A percentile compares a stretch with the other conserved stretches of the same genome.
Conservation (phyloP, 2,797 vertebrate species). For the Oryzias dopingdopingensis region DNA sequence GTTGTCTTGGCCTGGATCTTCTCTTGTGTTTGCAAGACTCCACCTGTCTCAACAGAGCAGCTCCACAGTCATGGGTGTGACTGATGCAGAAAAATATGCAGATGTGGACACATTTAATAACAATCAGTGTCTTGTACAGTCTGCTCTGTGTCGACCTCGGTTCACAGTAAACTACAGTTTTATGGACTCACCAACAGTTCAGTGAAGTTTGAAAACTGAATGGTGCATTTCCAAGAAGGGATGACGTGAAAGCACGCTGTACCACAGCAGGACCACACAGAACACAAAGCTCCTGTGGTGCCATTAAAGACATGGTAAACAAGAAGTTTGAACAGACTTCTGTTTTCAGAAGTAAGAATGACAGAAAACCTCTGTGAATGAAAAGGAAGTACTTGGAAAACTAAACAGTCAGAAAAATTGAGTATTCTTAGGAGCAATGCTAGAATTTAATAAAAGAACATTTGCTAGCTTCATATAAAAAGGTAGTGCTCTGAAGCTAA, state of each 20-base stretch:
- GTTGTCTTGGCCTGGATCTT: slow-evolving; percentile 12
- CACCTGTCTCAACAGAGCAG: slow-evolving; percentile 52
- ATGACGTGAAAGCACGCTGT: neutral
- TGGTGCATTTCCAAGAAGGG: neutral
- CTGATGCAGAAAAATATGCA: slow-evolving; percentile 7
- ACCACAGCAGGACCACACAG: neutral
- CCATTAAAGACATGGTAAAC: neutral
- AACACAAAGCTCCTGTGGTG: neutral
- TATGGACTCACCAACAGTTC: neutral
- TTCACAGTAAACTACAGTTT: too few species aligned
- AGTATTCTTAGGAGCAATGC: too few species aligned
- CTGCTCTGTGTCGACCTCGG: too few species aligned
- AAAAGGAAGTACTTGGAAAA: neutral
- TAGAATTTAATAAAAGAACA: too few species aligned
- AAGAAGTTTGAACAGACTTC: neutral
- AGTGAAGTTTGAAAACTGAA: neutral
- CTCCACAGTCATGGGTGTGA: slow-evolving; percentile 28
- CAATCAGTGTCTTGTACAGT: neutral
- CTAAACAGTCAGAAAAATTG: neutral
- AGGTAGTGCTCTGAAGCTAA: too few species aligned
- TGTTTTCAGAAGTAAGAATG: neutral
- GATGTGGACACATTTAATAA: slow-evolving; percentile 7
- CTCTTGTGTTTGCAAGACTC: slow-evolving; percentile 19
- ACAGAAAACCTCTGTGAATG: neutral
- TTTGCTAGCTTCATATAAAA: too few species aligned